A percentile compares a stretch with the other conserved stretches of the same genome.
Evolutionary conservation across 2,888 invertebrate genomes (phyloP).

Genomic region (Alviniconcha strummeri): DNA sequence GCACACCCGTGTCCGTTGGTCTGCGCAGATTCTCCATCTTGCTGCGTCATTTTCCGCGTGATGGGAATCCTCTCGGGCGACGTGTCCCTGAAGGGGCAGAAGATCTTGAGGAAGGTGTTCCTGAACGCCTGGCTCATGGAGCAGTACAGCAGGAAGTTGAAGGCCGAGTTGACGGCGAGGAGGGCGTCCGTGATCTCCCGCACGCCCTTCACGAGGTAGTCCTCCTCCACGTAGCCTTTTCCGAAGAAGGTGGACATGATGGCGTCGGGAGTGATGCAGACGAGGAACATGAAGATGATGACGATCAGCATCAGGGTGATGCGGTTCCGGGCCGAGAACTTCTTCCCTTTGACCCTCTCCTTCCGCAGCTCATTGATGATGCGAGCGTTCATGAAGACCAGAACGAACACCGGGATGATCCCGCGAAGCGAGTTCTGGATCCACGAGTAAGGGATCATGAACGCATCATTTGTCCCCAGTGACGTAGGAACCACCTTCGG

Average conservation of each 20-base stretch:
- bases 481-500: constrained; percentile 55
- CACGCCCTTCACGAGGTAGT: constrained; percentile 62
- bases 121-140: constrained; percentile 68
- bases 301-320: constrained; percentile 71
- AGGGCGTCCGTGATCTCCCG: constrained; percentile 71
- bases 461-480: constrained; percentile 61
- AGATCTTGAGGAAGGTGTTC: constrained; percentile 55
- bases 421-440: constrained; percentile 68
- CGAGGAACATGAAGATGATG: constrained; percentile 70
- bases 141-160: constrained; percentile 71
- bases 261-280: constrained; percentile 72
- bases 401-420: constrained; percentile 67
- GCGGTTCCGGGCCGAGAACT: constrained; percentile 66
- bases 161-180: constrained; percentile 69
- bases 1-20: constrained; percentile 58
- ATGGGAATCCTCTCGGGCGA: constrained; percentile 12
- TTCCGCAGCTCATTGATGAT: constrained; percentile 67
- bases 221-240: constrained; percentile 70
- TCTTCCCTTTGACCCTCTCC: constrained; percentile 61
- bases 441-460: constrained; percentile 68
- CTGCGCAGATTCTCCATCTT: background rate
- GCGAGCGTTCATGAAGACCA: constrained; percentile 65
- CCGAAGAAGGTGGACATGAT: constrained; percentile 70
- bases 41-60: background rate
- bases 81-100: constrained; percentile 30